A percentile compares a stretch with the other conserved stretches of the same genome.
Conservation (phyloP, 2,888 invertebrate genomes). For the Pachliopta kotzebuea region DNA sequence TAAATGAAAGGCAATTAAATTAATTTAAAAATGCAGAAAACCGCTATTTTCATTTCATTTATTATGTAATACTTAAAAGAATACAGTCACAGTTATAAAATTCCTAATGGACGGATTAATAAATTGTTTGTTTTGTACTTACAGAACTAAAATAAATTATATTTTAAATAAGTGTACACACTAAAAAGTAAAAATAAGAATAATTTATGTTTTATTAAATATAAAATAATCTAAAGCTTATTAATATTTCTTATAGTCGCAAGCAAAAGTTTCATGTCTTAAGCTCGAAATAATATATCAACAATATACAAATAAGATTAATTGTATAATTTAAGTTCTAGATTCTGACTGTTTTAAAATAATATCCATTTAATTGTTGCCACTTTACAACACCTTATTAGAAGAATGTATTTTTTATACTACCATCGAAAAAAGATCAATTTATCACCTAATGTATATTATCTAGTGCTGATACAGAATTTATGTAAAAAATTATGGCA, state of each 20-base stretch:
- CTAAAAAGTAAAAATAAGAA: constrained; percentile 20
- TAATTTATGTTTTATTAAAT: constrained; percentile 5
- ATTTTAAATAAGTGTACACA: constrained; percentile 18
- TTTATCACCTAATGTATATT: neutral
- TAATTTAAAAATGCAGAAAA: neutral
- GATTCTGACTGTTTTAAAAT: neutral
- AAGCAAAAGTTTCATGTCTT: constrained; percentile 6
- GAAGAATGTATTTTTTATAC: neutral
- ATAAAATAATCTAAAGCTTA: neutral
- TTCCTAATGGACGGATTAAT: constrained; percentile 22
- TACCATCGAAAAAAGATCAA: neutral
- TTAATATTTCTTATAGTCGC: neutral
- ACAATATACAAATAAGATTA: neutral
- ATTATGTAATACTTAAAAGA: neutral
- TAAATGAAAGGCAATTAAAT: neutral
- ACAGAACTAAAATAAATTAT: constrained; percentile 26
- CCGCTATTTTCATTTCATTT: neutral
- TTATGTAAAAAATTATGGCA: neutral
- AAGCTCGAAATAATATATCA: neutral
- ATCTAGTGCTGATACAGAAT: neutral
- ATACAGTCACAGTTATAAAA: neutral
- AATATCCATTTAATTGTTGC: neutral
- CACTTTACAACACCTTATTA: neutral
- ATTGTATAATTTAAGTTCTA: neutral
- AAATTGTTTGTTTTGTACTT: constrained; percentile 25